These are phyloP conservation scores for Machimus rusticus DNA, from an alignment of 2,888 invertebrate genomes.

Conservation along the genomic window DNA sequence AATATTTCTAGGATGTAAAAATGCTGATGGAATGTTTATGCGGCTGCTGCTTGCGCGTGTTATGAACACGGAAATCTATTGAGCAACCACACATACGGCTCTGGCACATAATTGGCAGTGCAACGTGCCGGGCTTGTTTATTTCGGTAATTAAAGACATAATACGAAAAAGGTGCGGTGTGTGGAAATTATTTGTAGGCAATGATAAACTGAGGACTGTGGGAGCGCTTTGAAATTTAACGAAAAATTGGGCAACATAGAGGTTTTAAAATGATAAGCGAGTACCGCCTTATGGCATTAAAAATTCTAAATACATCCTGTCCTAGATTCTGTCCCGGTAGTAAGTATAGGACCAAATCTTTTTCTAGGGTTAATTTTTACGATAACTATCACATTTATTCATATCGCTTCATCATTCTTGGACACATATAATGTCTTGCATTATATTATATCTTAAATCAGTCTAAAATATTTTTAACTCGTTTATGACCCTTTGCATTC, in stretches of 20 bases:
- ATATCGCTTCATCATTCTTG: too few species aligned
- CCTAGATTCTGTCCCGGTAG: too few species aligned
- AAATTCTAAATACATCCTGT: too few species aligned
- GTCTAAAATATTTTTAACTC: too few species aligned
- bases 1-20: neutral
- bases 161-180: neutral
- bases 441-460: too few species aligned
- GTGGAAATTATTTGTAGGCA: neutral
- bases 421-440: too few species aligned
- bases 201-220: neutral
- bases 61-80: neutral
- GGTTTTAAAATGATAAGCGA: neutral
- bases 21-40: neutral
- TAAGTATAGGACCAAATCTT: too few species aligned
- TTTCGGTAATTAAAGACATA: neutral
- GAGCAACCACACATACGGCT: neutral
- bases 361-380: too few species aligned
- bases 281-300: neutral
- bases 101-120: neutral
- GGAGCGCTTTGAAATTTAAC: neutral
- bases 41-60: neutral
- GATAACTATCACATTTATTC: too few species aligned
- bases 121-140: neutral
- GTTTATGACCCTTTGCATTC: too few species aligned
- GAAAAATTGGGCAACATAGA: neutral